phyloP scores from a whole-genome alignment of 1,140 invertebrate species.

The Ips typographus region DNA sequence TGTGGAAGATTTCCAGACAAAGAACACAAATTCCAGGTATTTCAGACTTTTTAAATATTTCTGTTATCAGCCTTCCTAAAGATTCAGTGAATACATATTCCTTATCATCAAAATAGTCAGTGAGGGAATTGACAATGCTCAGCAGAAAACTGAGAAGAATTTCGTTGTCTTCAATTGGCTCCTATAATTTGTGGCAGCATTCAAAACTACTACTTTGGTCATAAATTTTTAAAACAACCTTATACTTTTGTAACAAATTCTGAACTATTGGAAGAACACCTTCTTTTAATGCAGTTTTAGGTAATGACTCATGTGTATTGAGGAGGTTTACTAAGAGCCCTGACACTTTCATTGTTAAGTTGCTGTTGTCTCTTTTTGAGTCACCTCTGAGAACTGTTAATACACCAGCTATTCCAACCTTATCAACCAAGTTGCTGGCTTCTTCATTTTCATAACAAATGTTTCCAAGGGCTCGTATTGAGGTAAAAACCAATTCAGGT shows the following conservation, averaged over 20 bases:
- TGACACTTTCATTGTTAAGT: conserved; percentile 45
- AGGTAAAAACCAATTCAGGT: conserved; percentile 65
- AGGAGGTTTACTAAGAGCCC: conserved; percentile 80
- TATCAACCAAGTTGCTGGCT: conserved; percentile 61
- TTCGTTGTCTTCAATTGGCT: conserved; percentile 35
- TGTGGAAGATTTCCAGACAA: conserved; percentile 73
- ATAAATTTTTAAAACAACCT: conserved; percentile 9
- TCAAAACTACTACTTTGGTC: conserved; percentile 1
- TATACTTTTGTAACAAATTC: conserved; percentile 52
- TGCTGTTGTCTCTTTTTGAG: conserved; percentile 32
- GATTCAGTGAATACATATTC: conserved; percentile 55
- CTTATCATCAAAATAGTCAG: conserved; percentile 64
- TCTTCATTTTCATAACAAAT: conserved; percentile 85
- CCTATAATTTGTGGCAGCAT: neutral
- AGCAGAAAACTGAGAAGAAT: conserved; percentile 61
- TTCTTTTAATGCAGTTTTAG: conserved; percentile 65
- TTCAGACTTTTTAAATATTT: conserved; percentile 62
- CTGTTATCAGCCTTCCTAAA: conserved; percentile 60
- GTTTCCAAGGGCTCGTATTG: conserved; percentile 80
- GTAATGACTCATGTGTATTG: conserved; percentile 69
- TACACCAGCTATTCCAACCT: conserved; percentile 61
- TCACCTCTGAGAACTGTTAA: conserved; percentile 54
- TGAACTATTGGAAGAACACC: conserved; percentile 64
- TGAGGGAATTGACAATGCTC: conserved; percentile 71
- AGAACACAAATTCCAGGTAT: conserved; percentile 70